A percentile compares a stretch with the other conserved stretches of the same genome.
phyloP scores from a whole-genome alignment of 2,113 vertebrate species.

The Pterocles gutturalis region DNA sequence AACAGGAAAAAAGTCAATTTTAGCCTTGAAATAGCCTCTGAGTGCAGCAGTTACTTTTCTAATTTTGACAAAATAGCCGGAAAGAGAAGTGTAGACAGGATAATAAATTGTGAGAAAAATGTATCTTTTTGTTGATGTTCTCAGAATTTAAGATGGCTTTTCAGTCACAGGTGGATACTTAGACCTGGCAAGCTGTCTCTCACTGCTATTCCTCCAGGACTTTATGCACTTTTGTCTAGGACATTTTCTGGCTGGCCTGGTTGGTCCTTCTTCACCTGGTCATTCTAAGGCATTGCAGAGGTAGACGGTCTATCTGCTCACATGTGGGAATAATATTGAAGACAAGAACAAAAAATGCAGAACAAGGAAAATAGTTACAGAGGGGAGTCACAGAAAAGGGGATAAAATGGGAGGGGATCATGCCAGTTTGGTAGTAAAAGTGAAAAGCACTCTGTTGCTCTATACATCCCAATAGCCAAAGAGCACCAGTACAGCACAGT shows the following conservation, averaged over 20 bases:
- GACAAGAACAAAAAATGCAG: background rate
- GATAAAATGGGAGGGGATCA: background rate
- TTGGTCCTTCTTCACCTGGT: background rate
- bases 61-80: background rate
- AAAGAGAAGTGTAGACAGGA: background rate
- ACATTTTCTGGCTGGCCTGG: background rate
- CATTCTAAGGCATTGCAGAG: background rate
- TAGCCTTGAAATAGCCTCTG: background rate
- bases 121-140: background rate
- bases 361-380: background rate
- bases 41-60: background rate
- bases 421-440: background rate
- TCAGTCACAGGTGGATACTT: background rate
- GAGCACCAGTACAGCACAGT: background rate
- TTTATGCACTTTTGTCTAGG: background rate
- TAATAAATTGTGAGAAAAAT: background rate
- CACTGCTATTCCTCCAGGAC: fast-evolving
- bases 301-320: background rate
- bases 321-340: background rate
- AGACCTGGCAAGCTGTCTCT: background rate
- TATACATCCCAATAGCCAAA: background rate
- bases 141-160: background rate
- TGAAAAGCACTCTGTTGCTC: background rate
- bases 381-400: background rate
- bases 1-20: background rate